Conservation (phyloP, 2,797 vertebrate genomes). For the Borostomias antarcticus region DNA sequence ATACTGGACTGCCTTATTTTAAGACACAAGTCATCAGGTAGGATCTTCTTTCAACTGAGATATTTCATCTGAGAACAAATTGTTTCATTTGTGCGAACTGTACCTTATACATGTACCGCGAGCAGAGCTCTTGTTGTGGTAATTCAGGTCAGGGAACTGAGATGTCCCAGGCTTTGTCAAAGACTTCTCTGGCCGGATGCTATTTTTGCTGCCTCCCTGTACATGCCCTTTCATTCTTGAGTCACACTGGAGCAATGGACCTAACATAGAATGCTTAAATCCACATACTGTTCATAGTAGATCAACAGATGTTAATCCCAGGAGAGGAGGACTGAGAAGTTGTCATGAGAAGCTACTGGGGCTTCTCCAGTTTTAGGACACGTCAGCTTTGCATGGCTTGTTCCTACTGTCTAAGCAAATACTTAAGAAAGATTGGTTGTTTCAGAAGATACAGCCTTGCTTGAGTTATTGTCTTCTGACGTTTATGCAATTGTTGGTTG, state of each 20-base stretch:
- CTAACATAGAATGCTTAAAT: conserved; percentile 70
- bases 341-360: not conserved
- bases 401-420: not conserved
- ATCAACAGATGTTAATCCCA: conserved; percentile 31
- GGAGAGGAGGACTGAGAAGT: conserved; percentile 20
- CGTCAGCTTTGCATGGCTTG: not conserved
- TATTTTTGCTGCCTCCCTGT: conserved; percentile 67
- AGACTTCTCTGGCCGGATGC: conserved; percentile 64
- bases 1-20: not conserved
- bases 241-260: conserved; percentile 60
- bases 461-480: not conserved
- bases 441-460: not conserved
- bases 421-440: not conserved
- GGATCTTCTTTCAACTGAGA: conserved; percentile 7
- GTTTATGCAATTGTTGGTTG: not conserved
- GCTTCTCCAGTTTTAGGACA: not conserved
- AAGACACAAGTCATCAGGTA: not conserved
- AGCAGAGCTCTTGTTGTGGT: conserved; percentile 44
- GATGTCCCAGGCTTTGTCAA: conserved; percentile 69
- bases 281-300: conserved; percentile 53
- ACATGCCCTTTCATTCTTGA: conserved; percentile 70
- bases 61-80: conserved; percentile 10
- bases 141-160: conserved; percentile 67
- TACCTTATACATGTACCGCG: not conserved
- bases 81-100: conserved; percentile 32